Conservation (phyloP, 1,140 invertebrate species). For the Polyergus mexicanus region DNA sequence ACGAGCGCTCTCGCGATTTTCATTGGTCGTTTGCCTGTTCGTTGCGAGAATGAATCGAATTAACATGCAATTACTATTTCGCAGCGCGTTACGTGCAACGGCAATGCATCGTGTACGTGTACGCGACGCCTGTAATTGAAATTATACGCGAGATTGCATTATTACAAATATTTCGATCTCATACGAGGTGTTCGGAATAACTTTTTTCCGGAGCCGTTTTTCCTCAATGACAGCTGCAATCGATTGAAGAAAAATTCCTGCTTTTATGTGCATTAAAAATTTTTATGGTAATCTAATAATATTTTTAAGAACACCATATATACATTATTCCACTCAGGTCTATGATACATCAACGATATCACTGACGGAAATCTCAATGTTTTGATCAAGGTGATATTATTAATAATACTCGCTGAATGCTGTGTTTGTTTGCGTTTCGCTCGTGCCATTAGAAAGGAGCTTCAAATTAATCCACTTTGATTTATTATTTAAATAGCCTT, state of each 20-base stretch:
- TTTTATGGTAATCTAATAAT: slow-evolving; percentile 6
- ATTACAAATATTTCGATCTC: slow-evolving; percentile 43
- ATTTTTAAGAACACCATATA: neutral
- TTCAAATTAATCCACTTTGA: slow-evolving; percentile 26
- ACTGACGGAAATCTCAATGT: slow-evolving; percentile 18
- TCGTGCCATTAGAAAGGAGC: neutral
- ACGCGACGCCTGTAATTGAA: slow-evolving; percentile 31
- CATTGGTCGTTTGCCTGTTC: slow-evolving; percentile 11
- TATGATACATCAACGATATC: neutral
- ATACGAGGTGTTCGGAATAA: neutral
- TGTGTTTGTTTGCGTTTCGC: slow-evolving; percentile 26
- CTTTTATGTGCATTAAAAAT: neutral
- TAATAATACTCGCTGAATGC: neutral
- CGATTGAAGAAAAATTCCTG: slow-evolving; percentile 7
- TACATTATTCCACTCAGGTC: neutral
- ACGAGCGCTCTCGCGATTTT: slow-evolving; percentile 4
- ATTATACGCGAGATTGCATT: slow-evolving; percentile 41
- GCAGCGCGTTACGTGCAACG: slow-evolving; percentile 1
- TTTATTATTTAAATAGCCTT: slow-evolving; percentile 52
- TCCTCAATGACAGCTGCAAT: neutral
- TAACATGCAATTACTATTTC: slow-evolving; percentile 54
- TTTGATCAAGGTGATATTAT: slow-evolving; percentile 50
- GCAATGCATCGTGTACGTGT: neutral
- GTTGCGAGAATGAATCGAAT: slow-evolving; percentile 42
- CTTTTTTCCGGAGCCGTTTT: neutral